phyloP scores from a whole-genome alignment of 2,113 vertebrate species.

The Stomatorhinus ivindoensis region DNA sequence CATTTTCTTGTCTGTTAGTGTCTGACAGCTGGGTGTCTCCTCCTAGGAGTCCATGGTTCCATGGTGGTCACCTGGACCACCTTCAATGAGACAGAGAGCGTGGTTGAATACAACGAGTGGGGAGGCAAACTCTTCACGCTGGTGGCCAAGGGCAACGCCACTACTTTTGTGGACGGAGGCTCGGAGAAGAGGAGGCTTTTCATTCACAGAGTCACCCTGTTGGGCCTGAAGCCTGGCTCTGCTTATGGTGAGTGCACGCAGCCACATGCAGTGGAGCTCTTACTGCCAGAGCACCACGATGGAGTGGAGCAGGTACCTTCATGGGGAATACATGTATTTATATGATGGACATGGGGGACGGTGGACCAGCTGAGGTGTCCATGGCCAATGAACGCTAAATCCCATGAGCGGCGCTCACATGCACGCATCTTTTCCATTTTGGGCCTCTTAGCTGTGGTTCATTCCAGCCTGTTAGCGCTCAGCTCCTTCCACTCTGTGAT shows the following conservation, averaged over 20 bases:
- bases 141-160: slow-evolving; percentile 45
- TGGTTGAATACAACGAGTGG: slow-evolving; percentile 61
- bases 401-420: background rate
- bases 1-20: background rate
- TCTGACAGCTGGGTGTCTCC: slow-evolving; percentile 20
- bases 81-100: slow-evolving; percentile 53
- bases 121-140: slow-evolving; percentile 50
- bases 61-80: slow-evolving; percentile 81
- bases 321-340: background rate
- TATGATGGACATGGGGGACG: background rate
- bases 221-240: slow-evolving; percentile 53
- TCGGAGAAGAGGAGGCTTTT: slow-evolving; percentile 56
- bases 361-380: background rate
- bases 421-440: background rate
- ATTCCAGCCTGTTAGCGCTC: background rate
- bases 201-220: slow-evolving; percentile 69
- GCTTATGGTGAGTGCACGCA: slow-evolving; percentile 57
- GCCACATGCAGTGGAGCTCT: background rate
- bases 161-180: slow-evolving; percentile 68
- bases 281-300: background rate
- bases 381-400: background rate
- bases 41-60: slow-evolving; percentile 55
- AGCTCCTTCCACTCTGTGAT: background rate
- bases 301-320: background rate
- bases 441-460: background rate